Evolutionary conservation across 2,113 vertebrate species (phyloP), one percentile per base, ranked within the genome.

Genomic region (Apodemus speciosus): DNA sequence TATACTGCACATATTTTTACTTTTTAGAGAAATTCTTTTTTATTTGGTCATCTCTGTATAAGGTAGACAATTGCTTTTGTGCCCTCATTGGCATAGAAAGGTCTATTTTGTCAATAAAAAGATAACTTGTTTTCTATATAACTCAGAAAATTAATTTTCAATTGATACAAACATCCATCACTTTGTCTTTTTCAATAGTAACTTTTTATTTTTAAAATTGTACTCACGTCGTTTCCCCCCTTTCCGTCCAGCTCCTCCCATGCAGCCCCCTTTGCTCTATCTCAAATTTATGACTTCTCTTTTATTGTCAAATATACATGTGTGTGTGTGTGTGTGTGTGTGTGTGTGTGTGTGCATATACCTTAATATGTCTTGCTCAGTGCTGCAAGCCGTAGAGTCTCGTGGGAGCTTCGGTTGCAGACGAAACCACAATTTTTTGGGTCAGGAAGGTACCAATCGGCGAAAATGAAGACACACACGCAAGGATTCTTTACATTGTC

Each of bases 21-120:
- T 71, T 79, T 92, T 86, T 71, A 38, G 91, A 90, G 77, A 88
- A 87, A 72, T 83, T 21, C 6, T 40, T 35, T 75, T 90, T 92
- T 3, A 86, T 80, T 88, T 58, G 27, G 73, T 51, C 15, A 58
- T 76, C 64, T 93, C 62, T 38, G 2, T 71, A 18, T 53, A 91
- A 72, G 53, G 35, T 43, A 56, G 1, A 8, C 27, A 81, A 30
- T 72, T 80, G n/a, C 71, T 58, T 88, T 15, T 83, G 2, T 91
- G 56, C 9, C 68, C 21, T 90, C 4, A 6, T 9, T 75, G 23
- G 73, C 35, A 87, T 30, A 88, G 68, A 93, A 96, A 93, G 27
- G n/a, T 85, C 27, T 76, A 20, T 14, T 88, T 94, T 77, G 46
- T 18, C 21, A 81, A 72, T 83, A 85, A 90, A 69, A 40, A 46